These are phyloP conservation scores for Nebria salina DNA, from an alignment of 2,888 invertebrate genomes.

Conservation along the genomic window DNA sequence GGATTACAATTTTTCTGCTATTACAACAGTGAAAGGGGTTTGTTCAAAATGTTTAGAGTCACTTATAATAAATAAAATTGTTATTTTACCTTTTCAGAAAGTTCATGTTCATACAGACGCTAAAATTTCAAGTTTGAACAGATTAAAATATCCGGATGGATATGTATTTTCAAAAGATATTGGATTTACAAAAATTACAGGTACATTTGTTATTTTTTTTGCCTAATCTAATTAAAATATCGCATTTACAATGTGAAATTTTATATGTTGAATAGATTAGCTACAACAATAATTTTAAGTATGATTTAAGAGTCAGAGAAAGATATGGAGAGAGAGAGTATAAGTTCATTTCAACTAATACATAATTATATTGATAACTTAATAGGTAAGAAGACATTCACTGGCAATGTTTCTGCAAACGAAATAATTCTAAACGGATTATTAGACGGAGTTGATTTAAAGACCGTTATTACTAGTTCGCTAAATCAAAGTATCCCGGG, in stretches of 20 bases:
- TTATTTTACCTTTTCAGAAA: conserved; percentile 57
- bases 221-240: no score
- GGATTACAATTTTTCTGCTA: conserved; percentile 57
- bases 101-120: conserved; percentile 58
- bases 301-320: background rate
- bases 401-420: conserved; percentile 57
- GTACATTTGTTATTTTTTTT: conserved; percentile 48
- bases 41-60: conserved; percentile 49
- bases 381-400: conserved; percentile 63
- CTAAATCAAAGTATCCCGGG: conserved; percentile 62
- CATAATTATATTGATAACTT: background rate
- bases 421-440: conserved; percentile 59
- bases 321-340: background rate
- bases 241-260: no score
- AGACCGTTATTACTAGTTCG: conserved; percentile 63
- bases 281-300: no score
- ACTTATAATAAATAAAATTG: conserved; percentile 27
- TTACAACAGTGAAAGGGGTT: conserved; percentile 65
- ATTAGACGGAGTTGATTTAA: conserved; percentile 63
- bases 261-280: no score
- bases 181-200: conserved; percentile 59
- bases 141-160: conserved; percentile 65
- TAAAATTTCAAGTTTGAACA: conserved; percentile 61
- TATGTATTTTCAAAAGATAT: conserved; percentile 61
- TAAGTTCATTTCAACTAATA: background rate